Conservation (phyloP, 2,113 vertebrate species). For the Tylochromis polylepis region DNA sequence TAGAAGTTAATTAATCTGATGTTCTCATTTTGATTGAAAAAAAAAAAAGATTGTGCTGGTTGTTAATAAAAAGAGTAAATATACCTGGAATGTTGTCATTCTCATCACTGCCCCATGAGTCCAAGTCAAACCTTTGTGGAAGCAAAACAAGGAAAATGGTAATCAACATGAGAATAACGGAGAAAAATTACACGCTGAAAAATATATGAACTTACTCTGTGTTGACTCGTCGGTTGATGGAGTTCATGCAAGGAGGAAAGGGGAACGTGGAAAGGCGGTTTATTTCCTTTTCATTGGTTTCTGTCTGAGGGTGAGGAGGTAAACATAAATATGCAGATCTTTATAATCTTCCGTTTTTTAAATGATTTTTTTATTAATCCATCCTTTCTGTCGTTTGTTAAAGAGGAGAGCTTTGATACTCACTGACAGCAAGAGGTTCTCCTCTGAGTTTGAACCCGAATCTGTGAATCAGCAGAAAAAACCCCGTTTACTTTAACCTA, state of each 20-base stretch:
- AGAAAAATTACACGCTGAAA: not conserved
- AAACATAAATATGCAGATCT: not conserved
- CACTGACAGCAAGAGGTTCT: constrained; percentile 63
- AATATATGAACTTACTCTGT: constrained; percentile 61
- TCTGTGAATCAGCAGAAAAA: constrained; percentile 35
- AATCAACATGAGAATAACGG: not conserved
- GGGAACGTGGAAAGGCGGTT: constrained; percentile 92
- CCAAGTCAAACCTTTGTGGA: constrained; percentile 68
- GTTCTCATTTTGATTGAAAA: not conserved
- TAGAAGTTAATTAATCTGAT: not conserved
- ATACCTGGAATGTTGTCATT: constrained; percentile 66
- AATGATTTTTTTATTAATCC: not conserved
- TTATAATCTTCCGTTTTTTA: not conserved
- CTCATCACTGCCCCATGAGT: constrained; percentile 75
- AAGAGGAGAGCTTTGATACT: constrained; percentile 1
- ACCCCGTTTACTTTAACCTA: not conserved
- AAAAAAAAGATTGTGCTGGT: not conserved
- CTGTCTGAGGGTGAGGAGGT: constrained; percentile 24
- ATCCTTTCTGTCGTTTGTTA: not conserved
- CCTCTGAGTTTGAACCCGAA: constrained; percentile 68
- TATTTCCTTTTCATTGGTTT: constrained; percentile 85
- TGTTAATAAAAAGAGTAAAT: not conserved
- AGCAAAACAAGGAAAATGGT: not conserved
- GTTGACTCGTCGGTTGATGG: constrained; percentile 81
- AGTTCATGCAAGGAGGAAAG: constrained; percentile 87